These are phyloP conservation scores for Steatornis caripensis DNA, from an alignment of 2,113 vertebrate species.

Conservation along the genomic window DNA sequence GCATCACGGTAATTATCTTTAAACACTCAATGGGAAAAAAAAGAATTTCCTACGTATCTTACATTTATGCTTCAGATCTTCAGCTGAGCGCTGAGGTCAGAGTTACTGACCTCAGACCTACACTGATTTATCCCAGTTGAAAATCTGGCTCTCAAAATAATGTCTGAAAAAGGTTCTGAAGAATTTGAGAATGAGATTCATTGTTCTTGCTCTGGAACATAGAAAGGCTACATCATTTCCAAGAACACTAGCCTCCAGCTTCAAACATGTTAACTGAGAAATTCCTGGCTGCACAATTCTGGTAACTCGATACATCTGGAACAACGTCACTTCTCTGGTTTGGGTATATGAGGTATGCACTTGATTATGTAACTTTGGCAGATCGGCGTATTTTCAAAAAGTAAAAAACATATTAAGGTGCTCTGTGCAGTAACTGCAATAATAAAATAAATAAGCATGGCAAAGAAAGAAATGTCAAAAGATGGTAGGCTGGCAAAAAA, in stretches of 20 bases:
- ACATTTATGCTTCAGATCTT: neutral
- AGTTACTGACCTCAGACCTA: neutral
- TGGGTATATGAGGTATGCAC: neutral
- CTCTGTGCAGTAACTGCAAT: neutral
- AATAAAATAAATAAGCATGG: neutral
- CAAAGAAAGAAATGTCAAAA: neutral
- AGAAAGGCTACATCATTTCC: neutral
- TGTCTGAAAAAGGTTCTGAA: neutral
- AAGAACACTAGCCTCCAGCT: neutral
- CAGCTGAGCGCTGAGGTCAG: neutral
- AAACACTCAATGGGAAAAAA: neutral
- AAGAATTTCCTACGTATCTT: neutral
- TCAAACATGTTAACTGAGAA: neutral
- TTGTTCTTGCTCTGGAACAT: neutral
- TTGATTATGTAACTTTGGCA: neutral
- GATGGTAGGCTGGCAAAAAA: neutral
- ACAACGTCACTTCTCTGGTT: neutral
- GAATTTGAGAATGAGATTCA: neutral
- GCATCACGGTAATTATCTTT: neutral
- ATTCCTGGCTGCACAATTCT: neutral
- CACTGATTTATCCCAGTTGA: neutral
- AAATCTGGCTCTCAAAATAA: neutral
- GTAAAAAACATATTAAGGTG: neutral
- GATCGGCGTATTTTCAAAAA: accelerated
- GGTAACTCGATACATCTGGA: neutral